Conservation (phyloP, 2,797 vertebrate species). For the Argyrosomus regius region DNA sequence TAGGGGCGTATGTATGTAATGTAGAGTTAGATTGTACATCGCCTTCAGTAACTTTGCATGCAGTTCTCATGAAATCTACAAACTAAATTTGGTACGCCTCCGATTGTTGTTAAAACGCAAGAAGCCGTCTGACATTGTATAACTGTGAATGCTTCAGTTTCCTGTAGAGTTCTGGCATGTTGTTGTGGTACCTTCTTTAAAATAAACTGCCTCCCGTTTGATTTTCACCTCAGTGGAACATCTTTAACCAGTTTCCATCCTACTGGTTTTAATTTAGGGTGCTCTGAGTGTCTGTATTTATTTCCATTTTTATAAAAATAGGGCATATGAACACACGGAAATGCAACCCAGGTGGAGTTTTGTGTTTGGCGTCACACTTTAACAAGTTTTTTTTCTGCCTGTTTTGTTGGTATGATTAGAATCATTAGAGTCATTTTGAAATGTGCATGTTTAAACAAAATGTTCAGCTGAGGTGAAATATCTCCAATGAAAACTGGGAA, state of each 20-base stretch:
- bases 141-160: constrained; percentile 75
- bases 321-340: neutral
- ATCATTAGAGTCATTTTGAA: constrained; percentile 7
- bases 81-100: constrained; percentile 47
- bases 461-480: constrained; percentile 65
- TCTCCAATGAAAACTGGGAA: constrained; percentile 38
- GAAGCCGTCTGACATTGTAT: constrained; percentile 52
- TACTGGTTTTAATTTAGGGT: neutral
- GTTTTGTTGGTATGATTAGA: neutral
- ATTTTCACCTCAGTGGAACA: constrained; percentile 63
- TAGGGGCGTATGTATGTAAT: constrained; percentile 2
- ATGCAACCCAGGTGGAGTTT: neutral
- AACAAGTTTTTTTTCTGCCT: neutral
- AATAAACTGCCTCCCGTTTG: constrained; percentile 33
- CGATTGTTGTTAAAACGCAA: constrained; percentile 19
- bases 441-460: constrained; percentile 34
- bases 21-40: constrained; percentile 18
- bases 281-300: neutral
- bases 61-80: constrained; percentile 43
- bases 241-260: neutral
- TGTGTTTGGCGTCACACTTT: neutral
- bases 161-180: constrained; percentile 65
- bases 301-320: neutral
- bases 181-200: constrained; percentile 58
- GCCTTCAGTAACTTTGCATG: constrained; percentile 67